Conservation (phyloP, 2,888 invertebrate species). For the Hedychridium roseum region DNA sequence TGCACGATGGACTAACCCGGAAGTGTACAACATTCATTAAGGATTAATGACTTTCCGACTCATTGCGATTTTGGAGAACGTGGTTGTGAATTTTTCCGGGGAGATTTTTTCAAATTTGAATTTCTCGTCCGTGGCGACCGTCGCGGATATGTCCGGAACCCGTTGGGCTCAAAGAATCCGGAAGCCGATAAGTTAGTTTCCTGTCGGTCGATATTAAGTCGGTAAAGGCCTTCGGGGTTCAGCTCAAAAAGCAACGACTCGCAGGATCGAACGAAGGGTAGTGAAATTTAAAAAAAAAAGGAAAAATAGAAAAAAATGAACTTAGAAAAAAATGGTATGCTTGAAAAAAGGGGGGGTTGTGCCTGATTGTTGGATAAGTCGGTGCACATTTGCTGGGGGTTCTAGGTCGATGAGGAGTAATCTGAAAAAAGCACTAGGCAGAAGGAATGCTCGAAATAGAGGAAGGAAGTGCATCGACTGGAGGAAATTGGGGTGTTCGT, state of each 20-base stretch:
- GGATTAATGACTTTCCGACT: too few relatives aligned
- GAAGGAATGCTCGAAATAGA: slow-evolving; percentile 32
- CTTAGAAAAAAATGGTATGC: slow-evolving; percentile 2
- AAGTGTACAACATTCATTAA: too few relatives aligned
- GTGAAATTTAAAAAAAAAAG: neutral
- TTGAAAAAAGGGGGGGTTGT: neutral
- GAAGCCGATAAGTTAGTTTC: slow-evolving; percentile 35
- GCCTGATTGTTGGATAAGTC: too few relatives aligned
- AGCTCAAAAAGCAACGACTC: slow-evolving; percentile 19
- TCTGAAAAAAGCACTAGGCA: too few relatives aligned
- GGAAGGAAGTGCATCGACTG: slow-evolving; percentile 50
- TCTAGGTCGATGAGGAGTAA: too few relatives aligned
- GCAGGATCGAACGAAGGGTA: slow-evolving; percentile 2
- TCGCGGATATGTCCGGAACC: slow-evolving; percentile 41
- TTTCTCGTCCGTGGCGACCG: slow-evolving; percentile 46
- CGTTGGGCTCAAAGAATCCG: slow-evolving; percentile 15
- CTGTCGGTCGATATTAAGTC: slow-evolving; percentile 23
- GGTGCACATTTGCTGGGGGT: too few relatives aligned
- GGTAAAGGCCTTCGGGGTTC: slow-evolving; percentile 21
- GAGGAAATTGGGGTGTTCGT: slow-evolving; percentile 46
- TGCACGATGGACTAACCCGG: too few relatives aligned
- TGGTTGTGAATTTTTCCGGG: too few relatives aligned
- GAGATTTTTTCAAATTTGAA: neutral
- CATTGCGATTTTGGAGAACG: too few relatives aligned
- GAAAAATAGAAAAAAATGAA: slow-evolving; percentile 12